Percentiles rank a stretch among this genome's conserved stretches.
These are phyloP conservation scores for Nothocercus julius DNA, from an alignment of 2,113 vertebrate species.

Conservation along the genomic window DNA sequence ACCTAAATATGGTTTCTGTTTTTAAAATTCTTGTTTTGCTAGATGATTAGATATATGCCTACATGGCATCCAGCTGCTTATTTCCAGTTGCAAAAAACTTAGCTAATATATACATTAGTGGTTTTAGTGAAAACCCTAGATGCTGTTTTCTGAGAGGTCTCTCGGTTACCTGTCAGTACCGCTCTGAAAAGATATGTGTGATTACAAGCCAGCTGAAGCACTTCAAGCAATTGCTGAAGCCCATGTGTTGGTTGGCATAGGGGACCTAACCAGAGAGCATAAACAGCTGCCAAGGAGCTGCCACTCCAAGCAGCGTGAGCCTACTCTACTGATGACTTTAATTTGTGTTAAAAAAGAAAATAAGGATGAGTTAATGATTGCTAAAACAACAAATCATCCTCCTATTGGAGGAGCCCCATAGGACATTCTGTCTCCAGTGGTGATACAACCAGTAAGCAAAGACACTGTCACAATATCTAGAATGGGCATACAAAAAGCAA, in stretches of 20 bases:
- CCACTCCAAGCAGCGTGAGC: slow-evolving; percentile 29
- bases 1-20: not conserved
- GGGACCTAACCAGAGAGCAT: not conserved
- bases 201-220: not conserved
- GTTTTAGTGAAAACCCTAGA: not conserved
- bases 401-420: slow-evolving; percentile 55
- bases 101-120: not conserved
- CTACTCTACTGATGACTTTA: slow-evolving; percentile 7
- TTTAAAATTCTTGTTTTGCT: not conserved
- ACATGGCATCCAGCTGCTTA: not conserved
- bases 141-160: not conserved
- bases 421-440: slow-evolving; percentile 49
- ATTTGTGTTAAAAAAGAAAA: not conserved
- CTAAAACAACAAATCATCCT: slow-evolving; percentile 66
- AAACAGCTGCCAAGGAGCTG: slow-evolving; percentile 28
- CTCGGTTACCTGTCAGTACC: slow-evolving; percentile 21
- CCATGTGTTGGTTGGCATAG: not conserved
- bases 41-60: not conserved
- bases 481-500: slow-evolving; percentile 8
- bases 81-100: not conserved
- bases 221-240: slow-evolving; percentile 11
- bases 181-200: not conserved
- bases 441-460: slow-evolving; percentile 51
- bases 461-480: slow-evolving; percentile 51
- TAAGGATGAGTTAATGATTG: slow-evolving; percentile 52